Conservation (phyloP, 2,888 invertebrate species). For the Mimas tiliae region DNA sequence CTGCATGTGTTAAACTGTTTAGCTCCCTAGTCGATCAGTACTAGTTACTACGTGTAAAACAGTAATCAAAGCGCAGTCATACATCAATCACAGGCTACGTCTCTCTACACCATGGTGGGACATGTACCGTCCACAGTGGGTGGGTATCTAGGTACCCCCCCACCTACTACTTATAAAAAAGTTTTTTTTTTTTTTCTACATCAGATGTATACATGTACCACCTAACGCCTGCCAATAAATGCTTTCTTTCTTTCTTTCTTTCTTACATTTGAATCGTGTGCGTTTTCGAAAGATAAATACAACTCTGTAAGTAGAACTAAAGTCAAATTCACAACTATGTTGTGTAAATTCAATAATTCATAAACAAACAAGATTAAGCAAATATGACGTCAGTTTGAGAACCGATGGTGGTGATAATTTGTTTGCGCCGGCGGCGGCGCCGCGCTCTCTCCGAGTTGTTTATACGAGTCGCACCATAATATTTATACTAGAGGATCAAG, state of each 20-base stretch:
- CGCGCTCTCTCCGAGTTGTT: constrained; percentile 50
- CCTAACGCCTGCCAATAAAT: too few relatives aligned
- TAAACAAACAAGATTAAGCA: constrained; percentile 48
- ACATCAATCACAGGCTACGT: too few relatives aligned
- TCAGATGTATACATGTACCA: too few relatives aligned
- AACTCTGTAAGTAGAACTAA: not conserved
- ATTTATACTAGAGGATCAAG: constrained; percentile 68
- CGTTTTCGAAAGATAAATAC: not conserved
- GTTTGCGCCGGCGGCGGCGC: constrained; percentile 57
- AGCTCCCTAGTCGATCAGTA: too few relatives aligned
- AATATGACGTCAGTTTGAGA: constrained; percentile 57
- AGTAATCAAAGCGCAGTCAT: too few relatives aligned
- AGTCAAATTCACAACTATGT: constrained; percentile 25
- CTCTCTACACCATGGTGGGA: too few relatives aligned
- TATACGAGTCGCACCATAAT: constrained; percentile 59
- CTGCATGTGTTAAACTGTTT: too few relatives aligned
- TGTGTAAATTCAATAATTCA: constrained; percentile 46
- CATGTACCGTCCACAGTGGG: too few relatives aligned
- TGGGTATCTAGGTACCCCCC: too few relatives aligned
- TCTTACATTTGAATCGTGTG: not conserved
- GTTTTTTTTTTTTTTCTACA: too few relatives aligned
- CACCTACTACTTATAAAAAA: too few relatives aligned
- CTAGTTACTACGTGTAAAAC: not conserved
- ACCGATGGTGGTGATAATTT: constrained; percentile 65
- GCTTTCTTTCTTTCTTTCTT: not conserved